Base-by-base conservation (phyloP, 2,888 invertebrate genomes). In the Drosophila diplacantha region DNA sequence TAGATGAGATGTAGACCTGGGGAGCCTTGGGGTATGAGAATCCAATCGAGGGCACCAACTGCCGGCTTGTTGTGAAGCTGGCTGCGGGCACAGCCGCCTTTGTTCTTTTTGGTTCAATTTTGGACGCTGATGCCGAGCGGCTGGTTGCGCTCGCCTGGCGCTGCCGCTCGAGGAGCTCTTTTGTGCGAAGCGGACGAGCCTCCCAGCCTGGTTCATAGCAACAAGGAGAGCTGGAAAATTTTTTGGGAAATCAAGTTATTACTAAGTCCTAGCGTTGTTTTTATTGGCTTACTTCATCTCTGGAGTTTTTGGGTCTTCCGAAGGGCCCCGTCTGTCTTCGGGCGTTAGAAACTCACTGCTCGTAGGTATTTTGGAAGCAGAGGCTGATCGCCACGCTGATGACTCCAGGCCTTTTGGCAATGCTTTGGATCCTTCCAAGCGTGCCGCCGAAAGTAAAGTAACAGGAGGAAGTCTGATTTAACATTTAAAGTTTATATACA, bases 21-120 rank as follows among this genome's bases (percentile, higher is more conserved):
- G 37, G 59, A 26, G 38, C 60, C 62, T 61, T 61, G 22, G 62
- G 60, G 51, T 62, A 61, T 24, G 61, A 61, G 31, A 61, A 61
- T 16, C 61, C 61, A 43, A 62, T 61, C 35, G 51, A 43, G 12
- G 61, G 63, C 51, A 51, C 61, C 24, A 61, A 12, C 24, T 32
- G 52, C 9, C 22, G 38, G 38, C 57, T 66, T 18, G 32, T 18
- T 12, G 43, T 34, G 9, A 18, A 24, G 22, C 49, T 47, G 3
- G 12, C 22, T 34, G 32, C 14, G 32, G 58, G 24, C 9, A 24
- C 18, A 16, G 46, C 7, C 5, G 35, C 34, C 29, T 43, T 44
- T 44, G 43, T 20, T 22, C 20, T n/a, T 16, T 26, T 3, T 26
- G 14, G 22, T 5, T 8, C 53, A 18, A 50, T 44, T 50, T 64